Evolutionary conservation across 2,797 vertebrate genomes (phyloP).

Genomic region (Numenius phaeopus): DNA sequence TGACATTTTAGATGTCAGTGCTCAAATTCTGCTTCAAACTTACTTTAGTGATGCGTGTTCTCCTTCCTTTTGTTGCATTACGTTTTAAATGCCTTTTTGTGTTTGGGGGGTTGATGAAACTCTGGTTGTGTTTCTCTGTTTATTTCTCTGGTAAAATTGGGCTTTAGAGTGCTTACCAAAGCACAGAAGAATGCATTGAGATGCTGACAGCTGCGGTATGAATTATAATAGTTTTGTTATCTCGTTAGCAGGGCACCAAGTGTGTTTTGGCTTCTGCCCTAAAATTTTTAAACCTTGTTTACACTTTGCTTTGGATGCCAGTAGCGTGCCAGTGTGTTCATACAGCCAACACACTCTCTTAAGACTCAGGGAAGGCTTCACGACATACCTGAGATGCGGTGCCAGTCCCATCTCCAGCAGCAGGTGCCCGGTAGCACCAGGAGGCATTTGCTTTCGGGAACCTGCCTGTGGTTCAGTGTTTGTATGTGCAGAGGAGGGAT

Average conservation of each 20-base stretch:
- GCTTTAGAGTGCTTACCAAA: not conserved
- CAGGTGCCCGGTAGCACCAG: not conserved
- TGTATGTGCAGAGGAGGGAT: not conserved
- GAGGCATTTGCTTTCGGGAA: not conserved
- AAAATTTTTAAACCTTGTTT: not conserved
- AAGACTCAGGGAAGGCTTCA: not conserved
- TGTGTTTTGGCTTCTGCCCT: not conserved
- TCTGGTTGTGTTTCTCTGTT: not conserved
- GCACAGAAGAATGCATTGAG: not conserved
- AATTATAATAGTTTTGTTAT: not conserved
- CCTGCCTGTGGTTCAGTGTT: not conserved
- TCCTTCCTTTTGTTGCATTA: not conserved
- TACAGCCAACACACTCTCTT: rapidly evolving
- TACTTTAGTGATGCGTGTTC: not conserved
- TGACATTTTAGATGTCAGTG: not conserved
- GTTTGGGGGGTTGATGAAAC: not conserved
- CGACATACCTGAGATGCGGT: rapidly evolving
- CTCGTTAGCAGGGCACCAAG: not conserved
- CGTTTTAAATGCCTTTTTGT: not conserved
- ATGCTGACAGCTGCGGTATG: not conserved
- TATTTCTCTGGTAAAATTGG: not conserved
- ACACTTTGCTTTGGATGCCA: not conserved
- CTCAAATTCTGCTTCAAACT: not conserved
- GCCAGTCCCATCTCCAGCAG: not conserved
- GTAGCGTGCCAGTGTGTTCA: not conserved